These are phyloP conservation scores for Phorcus lineatus DNA, from an alignment of 2,888 invertebrate species.

Conservation along the genomic window DNA sequence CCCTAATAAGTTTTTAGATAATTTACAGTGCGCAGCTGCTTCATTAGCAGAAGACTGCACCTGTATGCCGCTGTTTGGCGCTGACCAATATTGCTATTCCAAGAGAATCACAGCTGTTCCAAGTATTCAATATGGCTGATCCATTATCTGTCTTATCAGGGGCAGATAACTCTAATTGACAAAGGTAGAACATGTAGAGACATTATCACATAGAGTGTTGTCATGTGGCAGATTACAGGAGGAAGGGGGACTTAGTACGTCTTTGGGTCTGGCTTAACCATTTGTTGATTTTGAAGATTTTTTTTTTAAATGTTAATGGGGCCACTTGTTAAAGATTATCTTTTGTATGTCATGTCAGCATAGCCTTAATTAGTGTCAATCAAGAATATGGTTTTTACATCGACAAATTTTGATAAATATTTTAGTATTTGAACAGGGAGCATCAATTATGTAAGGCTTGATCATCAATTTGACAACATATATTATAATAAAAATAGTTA, in stretches of 20 bases:
- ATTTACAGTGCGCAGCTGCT: not conserved
- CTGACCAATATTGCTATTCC: constrained; percentile 1
- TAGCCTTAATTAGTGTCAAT: too few species aligned
- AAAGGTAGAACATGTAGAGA: constrained; percentile 14
- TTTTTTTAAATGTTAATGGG: too few species aligned
- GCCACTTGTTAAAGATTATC: too few species aligned
- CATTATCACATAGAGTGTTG: constrained; percentile 16
- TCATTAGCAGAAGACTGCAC: not conserved
- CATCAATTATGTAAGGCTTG: too few species aligned
- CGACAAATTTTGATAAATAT: too few species aligned
- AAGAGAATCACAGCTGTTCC: not conserved
- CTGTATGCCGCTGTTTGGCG: not conserved
- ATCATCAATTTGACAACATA: too few species aligned
- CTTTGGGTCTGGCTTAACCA: not conserved
- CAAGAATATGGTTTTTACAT: too few species aligned
- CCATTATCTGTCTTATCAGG: constrained; percentile 18
- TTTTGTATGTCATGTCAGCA: too few species aligned
- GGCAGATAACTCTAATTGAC: constrained; percentile 22
- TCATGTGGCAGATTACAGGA: not conserved
- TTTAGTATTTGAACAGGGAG: too few species aligned
- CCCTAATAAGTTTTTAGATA: not conserved
- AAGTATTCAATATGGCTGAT: not conserved
- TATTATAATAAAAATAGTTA: too few species aligned
- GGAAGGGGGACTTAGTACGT: constrained; percentile 9
- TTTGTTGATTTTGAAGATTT: too few species aligned